Conservation (phyloP, 2,113 vertebrate species). For the Eublepharis macularius region DNA sequence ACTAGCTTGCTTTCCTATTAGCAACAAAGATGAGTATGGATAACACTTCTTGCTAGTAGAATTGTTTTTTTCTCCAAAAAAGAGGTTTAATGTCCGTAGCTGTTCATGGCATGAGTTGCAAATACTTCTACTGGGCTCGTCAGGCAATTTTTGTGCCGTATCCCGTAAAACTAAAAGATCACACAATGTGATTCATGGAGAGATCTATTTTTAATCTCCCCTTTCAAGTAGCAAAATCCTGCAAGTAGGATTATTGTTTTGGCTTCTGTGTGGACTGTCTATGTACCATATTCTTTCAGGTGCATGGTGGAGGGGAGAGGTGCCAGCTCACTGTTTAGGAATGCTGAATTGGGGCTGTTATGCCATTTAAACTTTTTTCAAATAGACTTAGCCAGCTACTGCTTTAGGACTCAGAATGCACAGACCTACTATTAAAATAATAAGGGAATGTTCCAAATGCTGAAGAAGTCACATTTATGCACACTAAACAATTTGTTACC, state of each 20-base stretch:
- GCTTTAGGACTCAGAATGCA: not conserved
- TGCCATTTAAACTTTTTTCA: not conserved
- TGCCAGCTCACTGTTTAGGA: not conserved
- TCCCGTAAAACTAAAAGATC: not conserved
- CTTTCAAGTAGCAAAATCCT: not conserved
- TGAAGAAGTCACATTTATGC: not conserved
- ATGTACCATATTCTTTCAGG: not conserved
- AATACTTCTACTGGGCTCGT: no score
- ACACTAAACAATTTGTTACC: constrained; percentile 57
- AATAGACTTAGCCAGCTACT: not conserved
- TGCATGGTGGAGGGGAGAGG: not conserved
- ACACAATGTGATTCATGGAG: not conserved
- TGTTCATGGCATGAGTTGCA: no score
- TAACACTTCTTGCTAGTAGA: no score
- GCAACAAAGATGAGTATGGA: no score
- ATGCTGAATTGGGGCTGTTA: not conserved
- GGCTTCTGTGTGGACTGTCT: not conserved
- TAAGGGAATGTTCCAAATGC: not conserved
- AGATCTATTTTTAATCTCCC: not conserved
- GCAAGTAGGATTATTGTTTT: not conserved
- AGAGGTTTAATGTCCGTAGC: no score
- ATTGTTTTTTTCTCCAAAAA: no score
- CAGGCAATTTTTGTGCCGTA: no score
- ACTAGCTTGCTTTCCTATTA: no score
- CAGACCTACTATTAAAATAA: not conserved